Evolutionary conservation across 2,113 vertebrate genomes (phyloP).

Genomic region (Caretta caretta): DNA sequence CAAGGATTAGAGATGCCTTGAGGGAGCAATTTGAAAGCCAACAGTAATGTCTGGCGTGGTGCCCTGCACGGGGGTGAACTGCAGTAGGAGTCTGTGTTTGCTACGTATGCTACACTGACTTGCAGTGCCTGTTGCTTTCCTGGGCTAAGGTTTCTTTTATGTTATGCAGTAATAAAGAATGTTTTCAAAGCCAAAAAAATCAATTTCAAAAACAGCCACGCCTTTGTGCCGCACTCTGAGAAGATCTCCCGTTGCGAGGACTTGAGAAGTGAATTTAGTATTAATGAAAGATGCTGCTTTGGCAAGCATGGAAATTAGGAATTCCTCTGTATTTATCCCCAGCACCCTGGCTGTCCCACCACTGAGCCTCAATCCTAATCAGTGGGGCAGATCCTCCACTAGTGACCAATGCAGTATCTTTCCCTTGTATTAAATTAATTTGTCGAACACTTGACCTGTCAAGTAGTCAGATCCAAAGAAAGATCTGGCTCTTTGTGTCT

Average conservation of each 20-base stretch:
- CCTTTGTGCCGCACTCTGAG: background rate
- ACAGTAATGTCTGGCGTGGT: too few species aligned
- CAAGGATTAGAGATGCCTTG: too few species aligned
- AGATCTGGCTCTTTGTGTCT: background rate
- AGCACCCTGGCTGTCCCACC: background rate
- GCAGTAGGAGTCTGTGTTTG: too few species aligned
- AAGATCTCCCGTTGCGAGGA: background rate
- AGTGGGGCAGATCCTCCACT: background rate
- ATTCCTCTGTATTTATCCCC: background rate
- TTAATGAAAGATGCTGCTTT: background rate
- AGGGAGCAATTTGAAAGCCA: too few species aligned
- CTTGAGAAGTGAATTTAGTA: background rate
- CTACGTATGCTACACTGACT: too few species aligned
- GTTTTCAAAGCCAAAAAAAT: too few species aligned
- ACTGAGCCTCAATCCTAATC: background rate
- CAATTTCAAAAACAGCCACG: background rate
- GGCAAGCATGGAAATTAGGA: background rate
- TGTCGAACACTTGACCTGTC: background rate
- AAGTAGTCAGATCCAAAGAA: background rate
- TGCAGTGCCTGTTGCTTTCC: too few species aligned
- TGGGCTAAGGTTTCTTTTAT: too few species aligned
- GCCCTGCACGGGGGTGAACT: too few species aligned
- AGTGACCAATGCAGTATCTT: background rate
- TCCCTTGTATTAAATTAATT: background rate
- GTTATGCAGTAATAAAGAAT: too few species aligned